Evolutionary conservation across 2,888 invertebrate genomes (phyloP), one percentile per base, ranked within the genome.

Genomic region (Keiferia lycopersicella): DNA sequence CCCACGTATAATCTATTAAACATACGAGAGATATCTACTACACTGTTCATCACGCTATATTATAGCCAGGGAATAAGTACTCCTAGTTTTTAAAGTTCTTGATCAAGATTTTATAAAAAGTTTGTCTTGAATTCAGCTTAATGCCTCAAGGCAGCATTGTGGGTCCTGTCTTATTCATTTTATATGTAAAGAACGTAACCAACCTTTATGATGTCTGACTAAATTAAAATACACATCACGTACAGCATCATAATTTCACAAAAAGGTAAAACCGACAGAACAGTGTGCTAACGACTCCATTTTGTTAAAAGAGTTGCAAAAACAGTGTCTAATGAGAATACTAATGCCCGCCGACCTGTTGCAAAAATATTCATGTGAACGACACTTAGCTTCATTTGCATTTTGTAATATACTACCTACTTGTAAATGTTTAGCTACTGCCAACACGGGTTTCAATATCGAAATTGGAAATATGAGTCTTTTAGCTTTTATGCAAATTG

Each of bases 381-480:
- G 75, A 74, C 74, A 74, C 78, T 81, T 73, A 72, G 74, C 58
- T 83, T 88, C 77, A 88, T 91, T 89, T 83, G 79, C 88, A 90
- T 91, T 80, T 80, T 86, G 86, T 86, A 84, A 83, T 84, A 84
- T 82, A 76, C 77, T 75, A 79, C 78, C 77, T 75, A 79, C 79
- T 83, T 82, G 82, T 81, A 78, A 83, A 76, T 78, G 78, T 82
- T 85, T 78, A 78, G 90, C 89, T 90, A 89, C 90, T 74, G 83
- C 72, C 69, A 76, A 78, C 79, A 79, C 79, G 71, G 74, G 75
- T 79, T 80, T 71, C 73, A 73, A 65, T 69, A 68, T 70, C 73
- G 67, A 68, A 73, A 78, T 76, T 78, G 76, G 69, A 74, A 73
- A 75, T 76, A 73, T 74, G 72, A 69, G 66, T 66, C 65, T 61